Evolutionary conservation across 2,888 invertebrate species (phyloP), one percentile per base, ranked within the genome.

Genomic region (Melikaiella ostensackeni): DNA sequence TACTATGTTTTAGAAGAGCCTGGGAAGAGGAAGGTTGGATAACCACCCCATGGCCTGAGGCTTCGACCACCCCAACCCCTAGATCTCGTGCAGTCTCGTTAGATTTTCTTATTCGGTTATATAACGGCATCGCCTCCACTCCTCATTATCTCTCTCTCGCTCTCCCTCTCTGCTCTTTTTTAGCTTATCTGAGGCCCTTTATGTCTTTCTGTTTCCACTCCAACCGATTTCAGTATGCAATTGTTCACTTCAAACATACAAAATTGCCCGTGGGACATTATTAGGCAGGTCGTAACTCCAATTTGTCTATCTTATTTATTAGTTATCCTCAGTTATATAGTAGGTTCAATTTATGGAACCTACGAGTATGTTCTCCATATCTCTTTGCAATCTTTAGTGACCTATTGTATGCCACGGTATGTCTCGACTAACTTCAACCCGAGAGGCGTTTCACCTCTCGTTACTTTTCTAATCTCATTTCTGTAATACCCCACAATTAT

Each of bases 1-100:
- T 86, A 86, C 86, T 83, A 84, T 83, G 83, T 84, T 86, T 85
- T 66, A 83, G 83, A 83, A 79, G 73, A 81, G 80, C 76, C 78
- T 80, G 79, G 80, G 80, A 80, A 77, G 80, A 80, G 76, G 81
- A 82, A 75, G 66, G 77, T 74, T 80, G 70, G 78, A 76, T 78
- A 75, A 79, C 79, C 66, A 73, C 83, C 81, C 79, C 76, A 78
- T 77, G 81, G 79, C 85, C 79, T 64, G 74, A 80, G 85, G 85
- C 83, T 79, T 66, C 66, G 66, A 66, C 66, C 66, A 46, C 42
- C 70, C 77, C 76, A 76, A 75, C 57, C 78, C 78, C 50, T 16
- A 79, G 77, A 79, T 79, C 81, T 77, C 79, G 74, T 75, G 64
- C 46, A 59, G 78, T 76, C 84, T 84, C 85, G 83, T 84, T 84